These are phyloP conservation scores for Sphinx pinastri DNA, from an alignment of 2,888 invertebrate genomes.

Conservation along the genomic window DNA sequence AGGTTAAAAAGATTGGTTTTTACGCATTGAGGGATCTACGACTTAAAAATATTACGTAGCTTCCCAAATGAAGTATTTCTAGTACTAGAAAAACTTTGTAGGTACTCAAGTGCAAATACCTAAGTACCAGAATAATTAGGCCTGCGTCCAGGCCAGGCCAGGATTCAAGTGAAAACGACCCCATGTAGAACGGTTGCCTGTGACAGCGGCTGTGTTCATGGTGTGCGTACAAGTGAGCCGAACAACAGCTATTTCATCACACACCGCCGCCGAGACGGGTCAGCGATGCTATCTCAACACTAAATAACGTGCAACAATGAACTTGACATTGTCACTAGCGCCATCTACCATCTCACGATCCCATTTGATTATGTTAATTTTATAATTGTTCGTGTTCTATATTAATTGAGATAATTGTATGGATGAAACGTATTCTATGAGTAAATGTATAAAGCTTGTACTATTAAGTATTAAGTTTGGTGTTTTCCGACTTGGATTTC, in stretches of 20 bases:
- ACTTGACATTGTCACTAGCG: slow-evolving; percentile 33
- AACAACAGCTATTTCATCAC: slow-evolving; percentile 67
- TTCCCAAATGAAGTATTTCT: too few relatives aligned
- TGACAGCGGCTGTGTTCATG: slow-evolving; percentile 52
- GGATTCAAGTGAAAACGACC: background rate
- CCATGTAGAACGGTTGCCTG: slow-evolving; percentile 47
- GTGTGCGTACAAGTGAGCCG: slow-evolving; percentile 69
- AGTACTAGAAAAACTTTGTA: too few relatives aligned
- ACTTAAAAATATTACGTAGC: too few relatives aligned
- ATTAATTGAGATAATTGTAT: background rate
- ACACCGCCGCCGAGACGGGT: slow-evolving; percentile 54
- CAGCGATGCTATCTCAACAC: slow-evolving; percentile 62
- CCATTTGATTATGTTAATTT: slow-evolving; percentile 21
- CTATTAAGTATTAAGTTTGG: too few relatives aligned
- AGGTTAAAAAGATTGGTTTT: too few relatives aligned
- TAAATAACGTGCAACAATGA: slow-evolving; percentile 41
- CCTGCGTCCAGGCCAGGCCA: background rate
- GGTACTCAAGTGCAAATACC: too few relatives aligned
- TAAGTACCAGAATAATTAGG: too few relatives aligned
- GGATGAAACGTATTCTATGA: too few relatives aligned
- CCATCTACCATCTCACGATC: slow-evolving; percentile 16
- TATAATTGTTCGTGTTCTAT: slow-evolving; percentile 11
- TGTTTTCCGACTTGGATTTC: too few relatives aligned
- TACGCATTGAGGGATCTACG: too few relatives aligned
- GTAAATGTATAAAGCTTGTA: too few relatives aligned